Percentiles rank a stretch among this genome's conserved stretches.
Conservation (phyloP, 1,140 invertebrate species). For the Chelonus insularis region DNA sequence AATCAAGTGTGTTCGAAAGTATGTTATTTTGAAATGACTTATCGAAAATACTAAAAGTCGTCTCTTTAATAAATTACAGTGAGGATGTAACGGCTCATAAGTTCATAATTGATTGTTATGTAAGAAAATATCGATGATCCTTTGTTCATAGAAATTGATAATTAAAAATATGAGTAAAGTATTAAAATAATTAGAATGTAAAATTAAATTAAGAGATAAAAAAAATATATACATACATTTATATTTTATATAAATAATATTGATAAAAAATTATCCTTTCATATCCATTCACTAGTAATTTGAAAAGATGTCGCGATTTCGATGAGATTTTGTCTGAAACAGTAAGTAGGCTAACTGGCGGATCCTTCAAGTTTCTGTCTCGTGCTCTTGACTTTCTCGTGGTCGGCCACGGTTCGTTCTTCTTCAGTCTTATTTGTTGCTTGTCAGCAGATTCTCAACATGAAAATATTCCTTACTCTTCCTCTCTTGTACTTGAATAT, state of each 20-base stretch:
- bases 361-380: neutral
- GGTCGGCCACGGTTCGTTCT: slow-evolving; percentile 1
- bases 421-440: slow-evolving; percentile 5
- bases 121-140: neutral
- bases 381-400: slow-evolving; percentile 17
- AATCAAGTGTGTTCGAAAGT: slow-evolving; percentile 1
- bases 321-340: neutral
- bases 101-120: slow-evolving; percentile 4
- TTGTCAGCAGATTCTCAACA: neutral
- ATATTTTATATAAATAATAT: too few species aligned
- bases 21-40: slow-evolving; percentile 11
- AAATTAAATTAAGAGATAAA: neutral
- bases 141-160: neutral
- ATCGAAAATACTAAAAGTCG: neutral
- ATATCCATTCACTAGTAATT: too few species aligned
- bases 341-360: slow-evolving; percentile 20
- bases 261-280: too few species aligned
- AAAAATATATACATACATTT: too few species aligned
- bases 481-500: neutral
- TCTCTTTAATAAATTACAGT: slow-evolving; percentile 1
- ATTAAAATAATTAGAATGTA: neutral
- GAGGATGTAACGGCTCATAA: slow-evolving; percentile 1
- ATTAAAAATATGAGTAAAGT: neutral
- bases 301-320: neutral
- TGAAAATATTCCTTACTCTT: neutral